Evolutionary conservation across 1,140 invertebrate species (phyloP).

Genomic region (Tetramorium parvispinum): DNA sequence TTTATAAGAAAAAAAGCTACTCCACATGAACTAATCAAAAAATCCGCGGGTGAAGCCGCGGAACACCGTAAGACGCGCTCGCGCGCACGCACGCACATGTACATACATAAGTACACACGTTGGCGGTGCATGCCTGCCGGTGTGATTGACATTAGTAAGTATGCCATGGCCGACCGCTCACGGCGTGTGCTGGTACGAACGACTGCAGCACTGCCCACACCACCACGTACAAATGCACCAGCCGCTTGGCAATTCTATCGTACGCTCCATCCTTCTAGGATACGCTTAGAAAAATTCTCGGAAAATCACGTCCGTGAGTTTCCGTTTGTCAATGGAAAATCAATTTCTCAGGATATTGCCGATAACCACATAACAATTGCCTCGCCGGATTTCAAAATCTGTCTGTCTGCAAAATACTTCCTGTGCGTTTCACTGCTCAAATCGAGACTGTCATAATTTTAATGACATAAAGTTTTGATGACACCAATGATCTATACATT

Average conservation of each 20-base stretch:
- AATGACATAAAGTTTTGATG: not conserved
- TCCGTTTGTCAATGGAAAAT: slow-evolving; percentile 33
- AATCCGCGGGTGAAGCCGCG: not conserved
- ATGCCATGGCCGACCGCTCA: slow-evolving; percentile 85
- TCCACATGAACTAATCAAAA: not conserved
- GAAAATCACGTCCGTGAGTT: slow-evolving; percentile 61
- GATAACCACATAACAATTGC: not conserved
- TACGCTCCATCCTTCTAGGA: slow-evolving; percentile 68
- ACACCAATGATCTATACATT: not conserved
- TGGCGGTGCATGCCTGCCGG: slow-evolving; percentile 80
- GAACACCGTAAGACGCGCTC: not conserved
- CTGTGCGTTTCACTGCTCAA: not conserved
- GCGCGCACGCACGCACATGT: not conserved
- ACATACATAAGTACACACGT: slow-evolving; percentile 24
- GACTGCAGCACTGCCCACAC: slow-evolving; percentile 80
- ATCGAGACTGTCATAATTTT: not conserved
- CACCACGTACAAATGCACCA: slow-evolving; percentile 72
- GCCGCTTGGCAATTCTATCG: slow-evolving; percentile 58
- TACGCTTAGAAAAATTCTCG: slow-evolving; percentile 71
- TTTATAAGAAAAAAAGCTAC: not conserved
- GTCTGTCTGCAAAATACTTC: not conserved
- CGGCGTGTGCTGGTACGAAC: slow-evolving; percentile 81
- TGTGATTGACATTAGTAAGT: slow-evolving; percentile 87
- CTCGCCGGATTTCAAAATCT: not conserved
- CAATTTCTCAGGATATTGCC: not conserved